Evolutionary conservation across 1,140 invertebrate genomes (phyloP).

Genomic region (Magallana angulata): DNA sequence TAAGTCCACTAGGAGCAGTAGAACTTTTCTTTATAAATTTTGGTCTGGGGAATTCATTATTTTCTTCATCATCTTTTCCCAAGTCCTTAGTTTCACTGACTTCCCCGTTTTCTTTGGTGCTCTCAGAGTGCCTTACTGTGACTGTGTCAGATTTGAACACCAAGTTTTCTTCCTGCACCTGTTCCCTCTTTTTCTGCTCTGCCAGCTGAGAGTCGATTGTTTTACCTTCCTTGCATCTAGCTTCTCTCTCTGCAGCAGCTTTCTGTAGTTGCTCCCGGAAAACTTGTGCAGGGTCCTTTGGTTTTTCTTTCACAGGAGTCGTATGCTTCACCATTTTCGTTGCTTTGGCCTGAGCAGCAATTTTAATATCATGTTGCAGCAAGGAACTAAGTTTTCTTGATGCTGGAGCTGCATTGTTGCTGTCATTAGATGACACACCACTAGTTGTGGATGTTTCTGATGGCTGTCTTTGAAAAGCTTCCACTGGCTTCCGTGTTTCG

Average conservation of each 20-base stretch:
- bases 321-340: conserved; percentile 67
- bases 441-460: conserved; percentile 44
- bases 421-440: conserved; percentile 43
- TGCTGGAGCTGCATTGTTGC: conserved; percentile 36
- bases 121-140: conserved; percentile 40
- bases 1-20: conserved; percentile 44
- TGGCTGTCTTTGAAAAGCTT: conserved; percentile 13
- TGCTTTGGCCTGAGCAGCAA: conserved; percentile 67
- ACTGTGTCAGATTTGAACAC: conserved; percentile 45
- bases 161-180: conserved; percentile 42
- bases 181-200: conserved; percentile 22
- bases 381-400: conserved; percentile 64
- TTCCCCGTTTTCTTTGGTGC: conserved; percentile 42
- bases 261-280: conserved; percentile 71
- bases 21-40: conserved; percentile 42
- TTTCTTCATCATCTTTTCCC: neutral
- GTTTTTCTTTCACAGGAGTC: conserved; percentile 66
- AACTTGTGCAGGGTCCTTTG: conserved; percentile 69
- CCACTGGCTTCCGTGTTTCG: conserved; percentile 32
- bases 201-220: conserved; percentile 61
- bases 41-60: conserved; percentile 31
- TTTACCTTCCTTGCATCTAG: conserved; percentile 57
- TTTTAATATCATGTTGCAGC: conserved; percentile 71
- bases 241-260: conserved; percentile 65
- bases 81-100: neutral